Evolutionary conservation across 2,888 invertebrate species (phyloP), one percentile per base, ranked within the genome.

Genomic region (Phasia obesa): DNA sequence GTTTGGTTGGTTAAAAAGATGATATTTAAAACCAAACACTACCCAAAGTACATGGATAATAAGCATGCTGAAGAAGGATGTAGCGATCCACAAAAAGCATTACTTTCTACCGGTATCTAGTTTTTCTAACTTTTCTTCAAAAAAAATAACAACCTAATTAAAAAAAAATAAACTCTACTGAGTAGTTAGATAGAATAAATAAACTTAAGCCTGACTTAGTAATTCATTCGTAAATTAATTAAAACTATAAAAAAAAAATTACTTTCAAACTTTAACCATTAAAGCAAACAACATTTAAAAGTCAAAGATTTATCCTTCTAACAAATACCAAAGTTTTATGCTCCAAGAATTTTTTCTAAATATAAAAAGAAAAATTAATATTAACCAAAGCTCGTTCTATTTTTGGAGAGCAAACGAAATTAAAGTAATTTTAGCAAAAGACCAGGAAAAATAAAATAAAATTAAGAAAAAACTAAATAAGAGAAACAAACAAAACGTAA

Each of bases 401-500:
- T 35, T 53, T 23, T 4, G 7, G 13, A 25, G 11, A 53, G 13
- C 11, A n/a, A 67, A 69, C 42, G 23, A 69, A 55, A 73, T 65
- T 67, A 55, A 73, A 73, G 42, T 53, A 60, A 53, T 35, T 64
- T 64, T 44, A 71, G 51, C 73, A n/a, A 70, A 64, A 42, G 65
- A 27, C 42, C 15, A 69, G 55, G n/a, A 55, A 75, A 70, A 70
- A 49, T 27, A 11, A 57, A 55, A 49, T 47, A 53, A 31, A 4
- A 23, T 2, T 21, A 31, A 15, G 17, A 62, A 23, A n/a, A 38
- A 65, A 51, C 11, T 27, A 23, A 19, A 21, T 4, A 7, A 53
- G 19, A 67, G 38, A 78, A 35, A 49, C 4, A 62, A 17, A 53
- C 35, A 73, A 44, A 57, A 51, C 64, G 15, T n/a, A 38, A 19